Percentiles rank a stretch among this genome's conserved stretches.
Conservation (phyloP, 2,888 invertebrate genomes). For the Phortica okadai region DNA sequence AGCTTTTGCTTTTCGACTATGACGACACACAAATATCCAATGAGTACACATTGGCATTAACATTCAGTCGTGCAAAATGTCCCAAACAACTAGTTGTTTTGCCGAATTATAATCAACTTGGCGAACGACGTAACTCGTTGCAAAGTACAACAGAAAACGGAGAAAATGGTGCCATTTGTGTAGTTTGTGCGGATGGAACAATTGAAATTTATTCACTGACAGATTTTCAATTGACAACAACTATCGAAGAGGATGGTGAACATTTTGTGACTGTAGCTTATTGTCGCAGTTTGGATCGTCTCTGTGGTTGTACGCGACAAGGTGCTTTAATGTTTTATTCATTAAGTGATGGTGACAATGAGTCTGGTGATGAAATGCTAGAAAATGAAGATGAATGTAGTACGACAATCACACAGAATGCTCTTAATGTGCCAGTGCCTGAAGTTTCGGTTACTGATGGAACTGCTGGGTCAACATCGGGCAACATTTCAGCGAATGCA, state of each 20-base stretch:
- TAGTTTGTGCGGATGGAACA: conserved; percentile 86
- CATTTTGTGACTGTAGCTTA: conserved; percentile 90
- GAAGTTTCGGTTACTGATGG: conserved; percentile 71
- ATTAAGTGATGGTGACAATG: conserved; percentile 84
- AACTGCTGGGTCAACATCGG: conserved; percentile 27
- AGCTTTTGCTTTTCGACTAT: conserved; percentile 69
- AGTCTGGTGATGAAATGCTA: conserved; percentile 82
- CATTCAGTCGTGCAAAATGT: conserved; percentile 81
- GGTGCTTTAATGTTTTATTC: conserved; percentile 91
- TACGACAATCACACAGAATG: conserved; percentile 58
- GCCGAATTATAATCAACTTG: conserved; percentile 74
- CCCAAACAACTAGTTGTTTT: conserved; percentile 84
- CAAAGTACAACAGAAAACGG: conserved; percentile 39
- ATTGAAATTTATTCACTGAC: conserved; percentile 84
- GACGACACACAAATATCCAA: conserved; percentile 67
- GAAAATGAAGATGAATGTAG: conserved; percentile 82
- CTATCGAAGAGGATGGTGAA: conserved; percentile 82
- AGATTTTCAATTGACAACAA: conserved; percentile 83
- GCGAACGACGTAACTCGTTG: conserved; percentile 27
- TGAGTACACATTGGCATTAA: conserved; percentile 75
- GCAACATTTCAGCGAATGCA: conserved; percentile 35
- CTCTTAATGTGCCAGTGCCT: conserved; percentile 11
- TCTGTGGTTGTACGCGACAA: conserved; percentile 88
- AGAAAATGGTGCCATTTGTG: conserved; percentile 81
- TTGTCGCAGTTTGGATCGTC: conserved; percentile 90